Conservation (phyloP, 2,113 vertebrate species). For the Hyla sarda region DNA sequence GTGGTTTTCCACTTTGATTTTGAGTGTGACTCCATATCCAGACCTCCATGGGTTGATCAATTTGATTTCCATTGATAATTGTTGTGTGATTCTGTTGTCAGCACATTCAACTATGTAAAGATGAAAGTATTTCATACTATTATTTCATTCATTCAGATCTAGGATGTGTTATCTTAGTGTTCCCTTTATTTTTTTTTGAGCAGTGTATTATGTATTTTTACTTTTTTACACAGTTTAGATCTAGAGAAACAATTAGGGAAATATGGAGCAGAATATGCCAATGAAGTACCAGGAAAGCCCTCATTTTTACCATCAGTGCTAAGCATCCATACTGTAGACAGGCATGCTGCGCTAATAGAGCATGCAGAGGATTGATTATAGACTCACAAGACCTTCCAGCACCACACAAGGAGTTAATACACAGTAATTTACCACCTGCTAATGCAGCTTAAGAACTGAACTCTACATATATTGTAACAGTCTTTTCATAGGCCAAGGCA, state of each 20-base stretch:
- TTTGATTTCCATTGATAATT: too few species aligned
- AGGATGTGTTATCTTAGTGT: too few species aligned
- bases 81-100: too few species aligned
- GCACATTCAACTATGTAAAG: too few species aligned
- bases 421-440: slow-evolving; percentile 46
- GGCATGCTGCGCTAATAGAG: slow-evolving; percentile 5
- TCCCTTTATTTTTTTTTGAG: too few species aligned
- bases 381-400: not conserved
- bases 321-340: not conserved
- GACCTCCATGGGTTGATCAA: too few species aligned
- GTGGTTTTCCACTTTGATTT: too few species aligned
- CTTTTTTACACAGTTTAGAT: not conserved
- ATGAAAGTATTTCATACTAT: too few species aligned
- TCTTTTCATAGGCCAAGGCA: not conserved
- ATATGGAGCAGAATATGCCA: not conserved
- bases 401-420: slow-evolving; percentile 29
- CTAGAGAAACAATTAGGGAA: not conserved
- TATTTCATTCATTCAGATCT: too few species aligned
- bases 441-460: not conserved
- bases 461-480: not conserved
- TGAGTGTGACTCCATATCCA: too few species aligned
- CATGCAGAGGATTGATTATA: slow-evolving; percentile 28
- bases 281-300: not conserved
- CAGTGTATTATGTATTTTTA: not conserved
- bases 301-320: not conserved